Base-by-base conservation (phyloP, 2,113 vertebrate genomes). In the Stomatorhinus ivindoensis region DNA sequence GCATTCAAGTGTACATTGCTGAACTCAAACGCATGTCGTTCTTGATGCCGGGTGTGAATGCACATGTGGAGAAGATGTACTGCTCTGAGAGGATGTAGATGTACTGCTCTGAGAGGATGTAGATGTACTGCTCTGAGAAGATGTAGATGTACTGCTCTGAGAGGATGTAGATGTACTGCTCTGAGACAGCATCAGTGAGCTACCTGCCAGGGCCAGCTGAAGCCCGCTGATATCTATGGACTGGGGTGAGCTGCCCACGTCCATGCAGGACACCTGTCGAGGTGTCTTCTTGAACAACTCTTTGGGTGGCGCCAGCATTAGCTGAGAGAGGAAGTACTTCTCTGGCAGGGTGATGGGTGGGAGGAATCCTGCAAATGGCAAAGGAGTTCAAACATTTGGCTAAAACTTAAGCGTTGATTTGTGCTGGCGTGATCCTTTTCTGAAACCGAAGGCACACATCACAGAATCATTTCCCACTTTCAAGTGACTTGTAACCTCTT, bases 221-320 rank as follows among this genome's bases (percentile, higher is more conserved):
- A 99, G 97, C 10, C 98, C 98, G 0, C 98, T 99, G 85, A 99
- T 99, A 92, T 99, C 98, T 58, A 99, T 96, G 0, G 97, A 94
- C 92, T 98, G 98, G 1, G 97, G 97, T 95, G 97, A 96, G 93
- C 95, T 97, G 65, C 97, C 95, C 0, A 98, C 95, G 0, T 99
- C 98, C 98, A 99, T 98, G 10, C 97, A 94, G 1, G 98, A 98
- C 1, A 99, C 98, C 94, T 99, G 98, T 13, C 98, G 94, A 17
- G 98, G 98, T 0, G 98, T 99, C 94, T 99, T 99, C 95, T 99
- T 99, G 94, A 99, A 99, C 35, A 99, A 96, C 9, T 99, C 98
- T 87, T 97, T 95, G 31, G 98, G 98, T 1, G 98, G 98, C 2
- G 98, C 98, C 93, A 99, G 89, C 98, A 99, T 99, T 89, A 99